These are phyloP conservation scores for Chunga burmeisteri DNA, from an alignment of 2,113 vertebrate species.

Conservation along the genomic window DNA sequence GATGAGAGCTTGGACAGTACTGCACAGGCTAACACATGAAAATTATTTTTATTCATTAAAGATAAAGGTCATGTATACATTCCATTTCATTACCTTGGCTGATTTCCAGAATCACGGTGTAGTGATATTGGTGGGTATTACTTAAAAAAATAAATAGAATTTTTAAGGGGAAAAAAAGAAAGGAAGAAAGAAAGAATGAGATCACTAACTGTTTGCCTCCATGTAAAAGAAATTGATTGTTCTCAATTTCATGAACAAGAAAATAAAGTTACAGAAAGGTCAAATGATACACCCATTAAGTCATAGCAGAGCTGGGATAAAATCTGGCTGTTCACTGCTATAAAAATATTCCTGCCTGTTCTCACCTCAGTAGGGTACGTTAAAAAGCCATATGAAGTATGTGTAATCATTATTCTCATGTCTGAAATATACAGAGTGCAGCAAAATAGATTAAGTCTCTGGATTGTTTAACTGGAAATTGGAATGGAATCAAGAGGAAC, in stretches of 20 bases:
- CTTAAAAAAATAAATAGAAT: not conserved
- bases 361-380: not conserved
- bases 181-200: too few species aligned
- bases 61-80: not conserved
- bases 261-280: not conserved
- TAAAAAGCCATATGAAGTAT: not conserved
- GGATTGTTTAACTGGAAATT: not conserved
- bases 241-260: not conserved
- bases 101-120: not conserved
- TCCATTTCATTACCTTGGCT: not conserved
- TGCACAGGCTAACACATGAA: not conserved
- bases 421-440: not conserved
- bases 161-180: not conserved
- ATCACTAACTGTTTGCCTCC: not conserved
- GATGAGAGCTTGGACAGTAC: not conserved
- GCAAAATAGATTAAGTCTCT: not conserved
- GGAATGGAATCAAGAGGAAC: not conserved
- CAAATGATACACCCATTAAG: not conserved
- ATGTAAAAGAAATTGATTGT: not conserved
- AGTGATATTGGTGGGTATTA: accelerated
- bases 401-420: not conserved
- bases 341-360: not conserved
- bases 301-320: not conserved
- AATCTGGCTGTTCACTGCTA: not conserved
- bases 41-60: not conserved